Evolutionary conservation across 2,797 vertebrate genomes (phyloP), one percentile per base, ranked within the genome.

Genomic region (Microctenopoma steveboyesi): DNA sequence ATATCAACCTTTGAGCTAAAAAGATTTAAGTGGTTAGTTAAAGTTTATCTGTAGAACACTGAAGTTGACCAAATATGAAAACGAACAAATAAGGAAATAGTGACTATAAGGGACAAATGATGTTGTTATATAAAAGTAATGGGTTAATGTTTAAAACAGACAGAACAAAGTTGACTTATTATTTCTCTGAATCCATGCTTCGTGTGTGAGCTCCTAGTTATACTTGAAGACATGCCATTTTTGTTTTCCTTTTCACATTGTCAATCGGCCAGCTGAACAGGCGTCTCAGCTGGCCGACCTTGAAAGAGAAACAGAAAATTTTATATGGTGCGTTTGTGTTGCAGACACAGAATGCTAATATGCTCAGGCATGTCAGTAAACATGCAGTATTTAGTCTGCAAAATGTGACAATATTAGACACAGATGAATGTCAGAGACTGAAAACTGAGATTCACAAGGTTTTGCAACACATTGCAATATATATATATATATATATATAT

Each of bases 171-270:
- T 40, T 12, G 28, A 30, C 28, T 4, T 13, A 43, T 63, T 50
- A 27, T 51, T 57, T 69, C 40, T 64, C 46, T 45, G 56, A 22
- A 61, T 55, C 37, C 37, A 50, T 59, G 25, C 66, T 66, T 71
- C 52, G 51, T 37, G 25, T 70, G 63, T 69, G 72, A 73, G 4
- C 46, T 68, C 45, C 35, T 49, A 69, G 18, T 78, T 39, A 45
- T 25, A n/a, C 13, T 15, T 43, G n/a, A 59, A 12, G 52, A 71
- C 74, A 52, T 9, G 65, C 11, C n/a, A 46, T 54, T 53, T 65
- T 48, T 72, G 80, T 80, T 64, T 56, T 63, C 62, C 37, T 27
- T 55, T 63, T 56, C 7, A 45, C 77, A 73, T 76, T 70, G 55
- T 62, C 5, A 3, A 56, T 75, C 70, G n/a, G 2, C 52, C 47